Base-by-base conservation (phyloP, 1,140 invertebrate genomes). In the Diorhabda elongata region DNA sequence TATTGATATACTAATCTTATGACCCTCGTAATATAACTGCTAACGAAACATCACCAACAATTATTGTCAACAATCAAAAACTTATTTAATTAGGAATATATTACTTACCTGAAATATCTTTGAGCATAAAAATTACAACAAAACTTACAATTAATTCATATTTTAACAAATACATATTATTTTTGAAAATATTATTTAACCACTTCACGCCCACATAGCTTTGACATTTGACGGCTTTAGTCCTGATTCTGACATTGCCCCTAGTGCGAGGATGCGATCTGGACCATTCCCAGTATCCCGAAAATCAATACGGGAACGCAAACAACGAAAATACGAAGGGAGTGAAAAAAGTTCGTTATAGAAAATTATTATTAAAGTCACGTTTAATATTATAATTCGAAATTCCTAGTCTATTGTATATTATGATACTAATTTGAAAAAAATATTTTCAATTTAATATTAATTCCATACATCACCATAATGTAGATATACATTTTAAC, bases 131-230 rank as follows among this genome's bases (percentile, higher is more conserved):
- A 43, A 65, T 11, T 44, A 58, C 3, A 43, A 65, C 26, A 58
- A 65, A 65, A 65, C 64, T 42, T 41, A 65, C 11, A 42, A n/a
- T 42, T 42, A 65, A 43, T 56, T 65, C 47, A 65, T 42, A 65
- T 65, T 65, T 65, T 45, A 65, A 57, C 7, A 65, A 57, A 56
- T 57, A 42, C 64, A 65, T 26, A 26, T 65, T 11, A 58, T 65
- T 43, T 6, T 65, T 47, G 42, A 11, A 65, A 57, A 47, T 41
- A 57, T 56, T 65, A 11, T 57, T 57, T 5, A 42, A 42, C 41
- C 9, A 57, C 43, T 47, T 65, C 58, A 65, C 64, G 64, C 64
- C 64, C 56, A 65, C 64, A 65, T 65, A 47, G 57, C 41, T 65
- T 2, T 52, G 64, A 64, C 52, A 58, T 47, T 42, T 58, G 56